Conservation (phyloP, 2,113 vertebrate species). For the Rattus norvegicus region GRCr8 NC_086019.1:234744001-234744500, state of each 20-base stretch:
- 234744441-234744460: conserved; percentile 13
- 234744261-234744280: conserved; percentile 19
- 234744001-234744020: conserved; percentile 30
- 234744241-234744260: conserved; percentile 31
- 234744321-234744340: not conserved
- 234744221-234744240: conserved; percentile 49
- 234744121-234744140: not conserved
- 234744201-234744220: conserved; percentile 15
- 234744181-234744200: not conserved
- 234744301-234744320: conserved; percentile 28
- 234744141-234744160: not conserved
- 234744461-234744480: not conserved
- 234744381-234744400: not conserved
- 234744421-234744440: not conserved
- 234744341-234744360: conserved; percentile 15
- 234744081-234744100: no score
- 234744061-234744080: not conserved
- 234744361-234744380: not conserved
- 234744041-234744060: conserved; percentile 37
- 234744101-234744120: no score
- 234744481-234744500: conserved; percentile 48
- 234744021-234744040: conserved; percentile 61
- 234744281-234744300: not conserved
- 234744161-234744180: not conserved
- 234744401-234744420: conserved; percentile 1